phyloP scores from a whole-genome alignment of 2,113 vertebrate genomes.

The Lepus europaeus region DNA sequence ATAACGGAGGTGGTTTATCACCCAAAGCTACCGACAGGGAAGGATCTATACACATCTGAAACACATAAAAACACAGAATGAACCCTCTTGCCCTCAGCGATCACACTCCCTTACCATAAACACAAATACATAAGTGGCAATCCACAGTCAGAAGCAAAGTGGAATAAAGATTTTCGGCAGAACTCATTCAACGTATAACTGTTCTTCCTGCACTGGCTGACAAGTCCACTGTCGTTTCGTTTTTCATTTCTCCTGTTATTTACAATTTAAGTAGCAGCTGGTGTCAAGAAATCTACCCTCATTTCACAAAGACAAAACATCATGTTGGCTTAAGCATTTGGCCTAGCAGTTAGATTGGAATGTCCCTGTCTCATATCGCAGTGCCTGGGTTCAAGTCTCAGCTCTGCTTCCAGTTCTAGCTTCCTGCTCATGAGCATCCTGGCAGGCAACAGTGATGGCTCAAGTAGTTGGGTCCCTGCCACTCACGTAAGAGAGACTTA shows the following conservation, averaged over 20 bases:
- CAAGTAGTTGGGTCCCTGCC: no score
- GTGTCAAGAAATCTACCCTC: conserved; percentile 46
- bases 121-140: not conserved
- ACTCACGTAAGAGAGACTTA: no score
- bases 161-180: conserved; percentile 47
- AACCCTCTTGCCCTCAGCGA: not conserved
- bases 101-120: not conserved
- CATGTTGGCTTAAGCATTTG: no score
- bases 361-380: no score
- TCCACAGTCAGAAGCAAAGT: conserved; percentile 15
- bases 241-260: conserved; percentile 50
- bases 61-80: conserved; percentile 79
- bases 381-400: no score
- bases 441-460: no score
- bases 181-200: not conserved
- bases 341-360: no score
- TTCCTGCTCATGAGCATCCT: no score
- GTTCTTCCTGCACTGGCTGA: not conserved
- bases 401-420: no score
- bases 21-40: conserved; percentile 97
- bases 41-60: conserved; percentile 99
- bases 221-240: not conserved
- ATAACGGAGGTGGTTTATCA: conserved; percentile 98
- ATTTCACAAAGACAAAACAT: conserved; percentile 7
- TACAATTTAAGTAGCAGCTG: conserved; percentile 60